Conservation (phyloP, 2,113 vertebrate genomes). For the Ramphastos sulfuratus region DNA sequence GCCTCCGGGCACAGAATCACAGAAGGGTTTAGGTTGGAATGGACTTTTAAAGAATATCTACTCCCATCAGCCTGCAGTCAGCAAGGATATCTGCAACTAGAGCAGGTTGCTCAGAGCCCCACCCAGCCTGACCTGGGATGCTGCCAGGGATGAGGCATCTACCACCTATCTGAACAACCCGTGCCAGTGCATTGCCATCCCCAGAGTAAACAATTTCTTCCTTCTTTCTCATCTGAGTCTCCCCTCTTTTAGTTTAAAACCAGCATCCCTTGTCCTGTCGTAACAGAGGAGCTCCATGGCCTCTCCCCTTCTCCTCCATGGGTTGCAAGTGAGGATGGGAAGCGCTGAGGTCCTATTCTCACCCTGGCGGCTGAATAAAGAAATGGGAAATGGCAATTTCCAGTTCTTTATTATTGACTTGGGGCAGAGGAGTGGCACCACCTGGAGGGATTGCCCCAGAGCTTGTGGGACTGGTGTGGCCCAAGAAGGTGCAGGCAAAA, state of each 20-base stretch:
- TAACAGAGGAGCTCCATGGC: background rate
- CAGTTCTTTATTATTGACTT: background rate
- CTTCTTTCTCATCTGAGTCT: background rate
- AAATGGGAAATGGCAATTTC: background rate
- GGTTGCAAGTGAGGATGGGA: background rate
- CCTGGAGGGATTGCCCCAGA: background rate
- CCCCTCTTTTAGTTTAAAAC: background rate
- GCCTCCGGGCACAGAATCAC: background rate
- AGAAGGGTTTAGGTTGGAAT: background rate
- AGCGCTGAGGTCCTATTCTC: rapidly evolving
- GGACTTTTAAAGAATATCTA: background rate
- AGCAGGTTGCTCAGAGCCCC: background rate
- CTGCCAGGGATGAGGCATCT: background rate
- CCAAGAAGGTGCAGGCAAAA: background rate
- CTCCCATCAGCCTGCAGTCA: background rate
- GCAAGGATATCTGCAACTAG: background rate
- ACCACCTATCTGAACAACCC: background rate
- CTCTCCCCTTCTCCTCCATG: background rate
- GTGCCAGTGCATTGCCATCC: background rate
- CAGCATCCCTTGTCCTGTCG: background rate
- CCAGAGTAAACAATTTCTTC: background rate
- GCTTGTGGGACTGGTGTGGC: background rate
- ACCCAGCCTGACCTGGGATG: background rate
- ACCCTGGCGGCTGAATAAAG: rapidly evolving
- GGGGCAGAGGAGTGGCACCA: background rate